Base-by-base conservation (phyloP, 2,113 vertebrate species). In the Eubucco bourcierii region DNA sequence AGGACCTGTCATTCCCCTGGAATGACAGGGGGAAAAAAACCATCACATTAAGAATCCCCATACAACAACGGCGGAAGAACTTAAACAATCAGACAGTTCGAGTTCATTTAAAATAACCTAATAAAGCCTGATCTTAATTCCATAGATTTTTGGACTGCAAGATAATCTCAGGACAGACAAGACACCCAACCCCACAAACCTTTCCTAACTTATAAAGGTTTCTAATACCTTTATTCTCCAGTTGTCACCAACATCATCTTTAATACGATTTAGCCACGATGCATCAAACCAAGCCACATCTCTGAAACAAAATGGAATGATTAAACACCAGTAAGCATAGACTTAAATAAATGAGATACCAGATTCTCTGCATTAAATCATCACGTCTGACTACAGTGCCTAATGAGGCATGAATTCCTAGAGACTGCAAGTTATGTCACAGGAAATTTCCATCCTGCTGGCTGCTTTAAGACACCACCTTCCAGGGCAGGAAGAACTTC, bases 181-280 rank as follows among this genome's bases (percentile, higher is more conserved):
- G 1, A 55, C 13, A 50, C 7, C 28, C 55, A 82, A 20, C 12
- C 50, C 21, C 53, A 90, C 10, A 76, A 15, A 31, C 3, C 18
- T 65, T 15, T 17, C 34, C 27, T 31, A 15, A 27, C 31, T 75
- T 50, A 46, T 18, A 47, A 61, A 52, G 23, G 29, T 44, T 83
- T 61, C 74, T 29, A 71, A 87, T 98, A 99, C 99, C 99, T 99
- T 99, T 97, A 99, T 98, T 96, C 99, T 99, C 98, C 98, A 98
- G 96, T 99, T 99, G 93, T 99, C 99, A 76, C 98, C 98, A 78
- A 98, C 98, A 92, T 99, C 99, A 44, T 98, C 97, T 98, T 99
- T 99, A 97, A 99, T 99, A 53, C 99, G 98, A 88, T 92, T 95
- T 71, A 99, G 97, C 99, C 99, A 99, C 74, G 93, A 95, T 27